Base-by-base conservation (phyloP, 2,113 vertebrate species). In the Prochilodus magdalenae region DNA sequence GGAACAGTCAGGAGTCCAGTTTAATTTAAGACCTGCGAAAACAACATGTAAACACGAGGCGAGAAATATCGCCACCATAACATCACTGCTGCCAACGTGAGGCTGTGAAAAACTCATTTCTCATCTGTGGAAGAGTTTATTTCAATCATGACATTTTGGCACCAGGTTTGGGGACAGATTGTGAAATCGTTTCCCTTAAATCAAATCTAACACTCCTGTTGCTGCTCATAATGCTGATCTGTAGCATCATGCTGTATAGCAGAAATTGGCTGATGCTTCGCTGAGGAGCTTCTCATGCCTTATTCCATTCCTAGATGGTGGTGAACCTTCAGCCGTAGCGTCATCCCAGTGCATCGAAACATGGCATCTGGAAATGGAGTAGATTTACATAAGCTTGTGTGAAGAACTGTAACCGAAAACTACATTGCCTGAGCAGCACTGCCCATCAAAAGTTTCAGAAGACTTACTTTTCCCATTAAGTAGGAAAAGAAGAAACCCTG, bases 141-240 rank as follows among this genome's bases (percentile, higher is more conserved):
- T 69, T 69, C 22, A n/a, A 40, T n/a, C 20, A 12, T n/a, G 13
- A 14, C 33, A n/a, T 11, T 40, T 70, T 70, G 66, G 66, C 66
- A 70, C 20, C 20, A 13, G 65, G 33, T 44, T 44, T 4, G 22
- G 40, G 36, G 66, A 70, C 66, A 70, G 66, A 40, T 70, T 70
- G 66, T 14, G 40, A 44, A 70, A 70, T 44, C 8, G n/a, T 60
- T 40, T 36, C 14, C 66, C 66, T 24, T 70, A 40, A 70, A 44
- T 44, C 66, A 70, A 70, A 44, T 70, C 22, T 44, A 44, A 13
- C 11, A 22, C 66, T 70, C 66, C 18, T 44, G 66, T n/a, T 70
- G 22, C 66, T 70, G 33, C 20, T 70, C 33, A 70, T n/a, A 70
- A 27, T 29, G 20, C 20, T 70, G 33, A 44, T 40, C 3, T 10